These are phyloP conservation scores for Syngnathoides biaculeatus DNA, from an alignment of 2,113 vertebrate genomes.

Conservation along the genomic window DNA sequence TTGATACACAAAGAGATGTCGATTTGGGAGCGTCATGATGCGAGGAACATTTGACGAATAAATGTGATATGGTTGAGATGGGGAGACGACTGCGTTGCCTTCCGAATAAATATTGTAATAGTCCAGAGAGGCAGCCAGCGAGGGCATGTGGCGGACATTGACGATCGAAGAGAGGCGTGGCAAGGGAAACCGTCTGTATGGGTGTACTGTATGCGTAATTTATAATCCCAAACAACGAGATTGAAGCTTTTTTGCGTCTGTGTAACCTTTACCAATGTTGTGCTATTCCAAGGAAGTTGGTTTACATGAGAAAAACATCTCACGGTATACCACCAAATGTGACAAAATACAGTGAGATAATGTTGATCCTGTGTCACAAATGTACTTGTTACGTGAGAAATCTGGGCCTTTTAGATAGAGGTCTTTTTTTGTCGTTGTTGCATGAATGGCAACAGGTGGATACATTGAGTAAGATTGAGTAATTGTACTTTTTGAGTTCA, in stretches of 20 bases:
- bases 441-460: no score
- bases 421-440: no score
- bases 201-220: constrained; percentile 17
- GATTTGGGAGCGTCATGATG: not conserved
- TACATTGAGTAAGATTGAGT: no score
- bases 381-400: no score
- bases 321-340: not conserved
- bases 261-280: not conserved
- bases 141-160: constrained; percentile 39
- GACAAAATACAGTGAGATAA: not conserved
- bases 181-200: constrained; percentile 28
- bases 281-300: not conserved
- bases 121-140: constrained; percentile 1
- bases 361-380: not conserved
- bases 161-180: constrained; percentile 51
- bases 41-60: not conserved
- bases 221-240: not conserved
- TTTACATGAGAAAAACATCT: not conserved
- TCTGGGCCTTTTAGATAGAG: no score
- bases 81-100: not conserved
- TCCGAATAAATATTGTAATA: not conserved
- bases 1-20: not conserved
- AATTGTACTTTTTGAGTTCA: no score
- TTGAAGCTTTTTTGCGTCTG: not conserved
- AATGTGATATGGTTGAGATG: not conserved